Evolutionary conservation across 1,140 invertebrate species (phyloP).

Genomic region (Arctopsyche grandis): DNA sequence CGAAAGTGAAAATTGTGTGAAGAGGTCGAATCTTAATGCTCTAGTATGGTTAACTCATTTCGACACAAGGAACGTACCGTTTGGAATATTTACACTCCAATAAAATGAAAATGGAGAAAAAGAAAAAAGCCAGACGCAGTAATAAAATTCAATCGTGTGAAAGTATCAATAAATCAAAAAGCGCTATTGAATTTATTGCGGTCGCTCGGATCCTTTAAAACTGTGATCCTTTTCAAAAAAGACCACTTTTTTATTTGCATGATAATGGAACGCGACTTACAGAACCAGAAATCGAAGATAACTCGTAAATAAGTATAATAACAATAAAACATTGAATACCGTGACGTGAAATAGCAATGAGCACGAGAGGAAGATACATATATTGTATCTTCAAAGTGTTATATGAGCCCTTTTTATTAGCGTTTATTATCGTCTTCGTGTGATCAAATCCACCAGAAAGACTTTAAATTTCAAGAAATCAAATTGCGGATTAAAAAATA

Average conservation of each 20-base stretch:
- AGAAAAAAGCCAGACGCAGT: not conserved
- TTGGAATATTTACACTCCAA: too few relatives aligned
- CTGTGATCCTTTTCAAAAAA: not conserved
- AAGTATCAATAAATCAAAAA: conserved; percentile 21
- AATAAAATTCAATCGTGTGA: conserved; percentile 18
- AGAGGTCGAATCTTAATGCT: too few relatives aligned
- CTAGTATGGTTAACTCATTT: too few relatives aligned
- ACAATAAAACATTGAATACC: conserved; percentile 16
- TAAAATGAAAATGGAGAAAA: not conserved
- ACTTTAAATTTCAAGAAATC: not conserved
- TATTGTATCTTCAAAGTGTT: not conserved
- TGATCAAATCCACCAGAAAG: not conserved
- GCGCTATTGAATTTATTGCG: not conserved
- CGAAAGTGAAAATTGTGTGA: too few relatives aligned
- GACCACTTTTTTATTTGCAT: not conserved
- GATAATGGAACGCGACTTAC: not conserved
- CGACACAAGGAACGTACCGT: too few relatives aligned
- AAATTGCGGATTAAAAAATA: too few relatives aligned
- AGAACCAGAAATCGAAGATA: conserved; percentile 17
- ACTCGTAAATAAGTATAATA: conserved; percentile 18
- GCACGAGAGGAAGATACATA: not conserved
- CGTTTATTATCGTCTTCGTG: not conserved
- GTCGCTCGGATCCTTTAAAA: not conserved
- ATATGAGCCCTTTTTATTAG: conserved; percentile 18
- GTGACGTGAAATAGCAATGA: conserved; percentile 2